These are phyloP conservation scores for Dugesia japonica DNA, from an alignment of 2,888 invertebrate species.

Conservation along the genomic window DNA sequence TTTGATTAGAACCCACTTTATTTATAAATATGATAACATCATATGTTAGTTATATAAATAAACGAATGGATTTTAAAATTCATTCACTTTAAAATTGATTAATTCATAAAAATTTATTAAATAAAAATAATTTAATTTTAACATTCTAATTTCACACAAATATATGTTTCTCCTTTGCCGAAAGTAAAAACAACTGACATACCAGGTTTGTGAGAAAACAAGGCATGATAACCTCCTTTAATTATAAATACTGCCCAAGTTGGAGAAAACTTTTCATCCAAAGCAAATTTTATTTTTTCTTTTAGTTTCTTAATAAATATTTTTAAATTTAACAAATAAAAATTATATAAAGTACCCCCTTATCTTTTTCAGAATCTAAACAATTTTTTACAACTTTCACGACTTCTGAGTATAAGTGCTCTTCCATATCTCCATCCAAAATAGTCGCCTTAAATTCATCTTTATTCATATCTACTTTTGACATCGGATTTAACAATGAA, in stretches of 20 bases:
- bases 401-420: not conserved
- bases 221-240: not conserved
- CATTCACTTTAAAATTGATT: no score
- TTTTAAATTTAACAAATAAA: not conserved
- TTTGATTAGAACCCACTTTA: no score
- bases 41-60: no score
- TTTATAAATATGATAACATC: no score
- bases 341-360: not conserved
- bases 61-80: no score
- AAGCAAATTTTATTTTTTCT: not conserved
- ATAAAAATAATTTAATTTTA: not conserved
- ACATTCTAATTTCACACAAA: slow-evolving; percentile 10
- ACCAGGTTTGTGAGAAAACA: not conserved
- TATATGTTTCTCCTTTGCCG: not conserved
- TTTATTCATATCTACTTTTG: not conserved
- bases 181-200: not conserved
- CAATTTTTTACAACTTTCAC: not conserved
- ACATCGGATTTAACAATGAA: not conserved
- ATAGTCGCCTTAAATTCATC: not conserved
- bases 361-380: not conserved
- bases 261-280: not conserved
- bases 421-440: slow-evolving; percentile 12
- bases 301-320: not conserved
- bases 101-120: no score
- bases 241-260: not conserved